These are phyloP conservation scores for Xestia sexstrigata DNA, from an alignment of 2,888 invertebrate genomes.

Conservation along the genomic window DNA sequence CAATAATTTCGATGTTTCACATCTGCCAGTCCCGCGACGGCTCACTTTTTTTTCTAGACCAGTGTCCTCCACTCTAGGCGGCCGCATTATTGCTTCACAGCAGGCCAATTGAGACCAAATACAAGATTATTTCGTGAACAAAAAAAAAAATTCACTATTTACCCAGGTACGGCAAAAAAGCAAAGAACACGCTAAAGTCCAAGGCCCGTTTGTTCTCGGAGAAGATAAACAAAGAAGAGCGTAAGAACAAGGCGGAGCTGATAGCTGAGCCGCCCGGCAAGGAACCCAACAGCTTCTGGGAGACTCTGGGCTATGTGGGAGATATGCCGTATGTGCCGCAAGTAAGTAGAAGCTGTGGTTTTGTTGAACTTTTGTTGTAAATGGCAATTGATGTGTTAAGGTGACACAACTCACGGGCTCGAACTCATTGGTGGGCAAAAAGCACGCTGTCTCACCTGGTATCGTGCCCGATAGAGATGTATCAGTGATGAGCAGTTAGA, in stretches of 20 bases:
- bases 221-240: constrained; percentile 99
- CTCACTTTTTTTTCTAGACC: neutral
- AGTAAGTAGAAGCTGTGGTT: constrained; percentile 66
- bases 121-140: neutral
- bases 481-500: too few relatives aligned
- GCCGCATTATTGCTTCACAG: neutral
- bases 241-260: constrained; percentile 98
- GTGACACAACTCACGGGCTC: too few relatives aligned
- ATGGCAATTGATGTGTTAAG: neutral
- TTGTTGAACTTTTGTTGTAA: neutral
- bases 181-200: constrained; percentile 97
- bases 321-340: constrained; percentile 86
- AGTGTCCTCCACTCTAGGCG: neutral
- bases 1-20: too few relatives aligned
- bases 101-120: too few relatives aligned
- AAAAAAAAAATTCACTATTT: neutral
- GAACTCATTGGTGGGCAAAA: too few relatives aligned
- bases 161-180: constrained; percentile 93
- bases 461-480: too few relatives aligned
- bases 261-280: constrained; percentile 95
- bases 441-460: too few relatives aligned
- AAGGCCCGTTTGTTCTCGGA: constrained; percentile 98
- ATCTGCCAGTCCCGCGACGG: too few relatives aligned
- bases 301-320: constrained; percentile 91
- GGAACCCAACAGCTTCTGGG: constrained; percentile 97